Evolutionary conservation across 2,888 invertebrate genomes (phyloP), one percentile per base, ranked within the genome.

Genomic region (Yponomeuta evonymella): DNA sequence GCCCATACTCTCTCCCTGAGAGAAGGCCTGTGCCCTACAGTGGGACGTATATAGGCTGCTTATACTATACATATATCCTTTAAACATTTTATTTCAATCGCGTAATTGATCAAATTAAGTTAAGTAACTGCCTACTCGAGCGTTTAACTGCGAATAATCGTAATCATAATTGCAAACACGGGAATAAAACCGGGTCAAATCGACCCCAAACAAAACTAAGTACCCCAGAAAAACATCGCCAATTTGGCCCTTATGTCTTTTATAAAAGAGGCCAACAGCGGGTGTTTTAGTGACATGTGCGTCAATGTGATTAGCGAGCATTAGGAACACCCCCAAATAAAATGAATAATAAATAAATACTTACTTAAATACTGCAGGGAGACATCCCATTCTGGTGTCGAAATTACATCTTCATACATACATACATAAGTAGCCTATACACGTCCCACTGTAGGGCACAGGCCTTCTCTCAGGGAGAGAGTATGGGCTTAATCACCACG

Each of bases 291-390:
- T 69, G 58, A 58, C 69, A 72, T 72, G 69, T 72, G 72, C 71
- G 72, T 58, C 43, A 51, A 62, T 66, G 58, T 66, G 69, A 71
- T 71, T 71, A 68, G 64, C 15, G 15, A 30, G 69, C 48, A 62
- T 69, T 69, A 69, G 64, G 15, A n/a, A 66, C 72, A 71, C 72
- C 71, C 71, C 71, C 70, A 70, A 48, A 58, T 58, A 58, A 23
- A 15, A 72, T 72, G 71, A 72, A 72, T 72, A 71, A 68, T 67
- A 70, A 33, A 70, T 67, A 36, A 71, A 71, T 70, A 66, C 58
- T 71, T 63, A 43, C 43, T 43, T 43, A 43, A 43, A 43, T 43
- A 8, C 43, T 43, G 43, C 5, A 51, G 71, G 58, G 43, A 11
- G 33, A 68, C 23, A 8, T 58, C 15, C 2, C 15, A 15, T 4